phyloP scores from a whole-genome alignment of 2,888 invertebrate species.

The Conops quadrifasciatus region DNA sequence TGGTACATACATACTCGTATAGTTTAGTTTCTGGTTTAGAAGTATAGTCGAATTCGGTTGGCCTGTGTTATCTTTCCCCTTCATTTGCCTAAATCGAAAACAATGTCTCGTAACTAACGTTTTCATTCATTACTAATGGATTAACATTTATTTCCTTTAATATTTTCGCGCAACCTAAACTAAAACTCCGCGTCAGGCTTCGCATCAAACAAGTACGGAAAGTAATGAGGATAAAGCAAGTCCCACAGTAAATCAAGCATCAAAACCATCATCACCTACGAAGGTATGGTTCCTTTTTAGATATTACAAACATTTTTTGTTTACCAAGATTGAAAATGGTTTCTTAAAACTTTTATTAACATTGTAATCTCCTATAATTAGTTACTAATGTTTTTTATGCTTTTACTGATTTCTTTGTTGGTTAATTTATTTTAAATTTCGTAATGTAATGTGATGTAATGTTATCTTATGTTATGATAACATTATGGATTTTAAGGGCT shows the following conservation, averaged over 20 bases:
- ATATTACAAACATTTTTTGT: conserved; percentile 11
- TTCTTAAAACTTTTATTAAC: too few relatives aligned
- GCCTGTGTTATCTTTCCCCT: too few relatives aligned
- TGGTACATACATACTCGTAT: too few relatives aligned
- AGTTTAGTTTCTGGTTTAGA: too few relatives aligned
- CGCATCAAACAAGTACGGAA: conserved; percentile 65
- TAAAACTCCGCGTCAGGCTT: conserved; percentile 49
- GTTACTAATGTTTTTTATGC: conserved; percentile 4
- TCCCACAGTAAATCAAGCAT: conserved; percentile 54
- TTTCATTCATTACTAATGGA: background rate
- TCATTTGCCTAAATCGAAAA: too few relatives aligned
- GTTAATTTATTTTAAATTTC: background rate
- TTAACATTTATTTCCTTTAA: conserved; percentile 25
- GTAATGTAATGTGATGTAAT: background rate
- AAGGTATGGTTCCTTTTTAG: conserved; percentile 58
- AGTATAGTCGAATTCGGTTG: too few relatives aligned
- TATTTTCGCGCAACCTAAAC: conserved; percentile 25
- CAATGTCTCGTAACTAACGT: too few relatives aligned
- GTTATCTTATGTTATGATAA: conserved; percentile 3
- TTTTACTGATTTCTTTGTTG: too few relatives aligned
- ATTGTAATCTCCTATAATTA: conserved; percentile 12
- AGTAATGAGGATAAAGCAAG: conserved; percentile 59
- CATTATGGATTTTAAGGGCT: conserved; percentile 1
- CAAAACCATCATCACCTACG: conserved; percentile 57
- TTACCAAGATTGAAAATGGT: too few relatives aligned